Percentiles rank a stretch among this genome's conserved stretches.
Conservation (phyloP, 2,113 vertebrate genomes). For the Micronisus gabar region DNA sequence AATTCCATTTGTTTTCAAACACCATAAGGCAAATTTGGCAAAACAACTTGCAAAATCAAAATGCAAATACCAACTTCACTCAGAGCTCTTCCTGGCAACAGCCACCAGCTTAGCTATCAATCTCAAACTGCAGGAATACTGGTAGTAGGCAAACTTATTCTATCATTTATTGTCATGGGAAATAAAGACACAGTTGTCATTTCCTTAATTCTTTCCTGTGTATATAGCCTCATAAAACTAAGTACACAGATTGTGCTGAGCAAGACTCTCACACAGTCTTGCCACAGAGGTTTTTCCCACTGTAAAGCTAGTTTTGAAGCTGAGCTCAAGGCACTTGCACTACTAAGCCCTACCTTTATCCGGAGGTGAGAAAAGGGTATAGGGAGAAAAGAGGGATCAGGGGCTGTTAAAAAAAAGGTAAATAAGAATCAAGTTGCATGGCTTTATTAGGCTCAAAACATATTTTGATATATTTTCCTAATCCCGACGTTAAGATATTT, state of each 20-base stretch:
- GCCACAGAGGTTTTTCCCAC: neutral
- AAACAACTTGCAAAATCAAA: neutral
- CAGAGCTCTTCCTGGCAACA: neutral
- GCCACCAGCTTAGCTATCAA: neutral
- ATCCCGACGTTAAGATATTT: neutral
- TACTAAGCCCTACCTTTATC: neutral
- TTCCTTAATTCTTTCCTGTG: neutral
- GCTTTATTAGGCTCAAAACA: neutral
- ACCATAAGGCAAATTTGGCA: neutral
- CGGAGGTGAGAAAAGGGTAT: neutral
- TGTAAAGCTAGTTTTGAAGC: neutral
- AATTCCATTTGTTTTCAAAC: conserved; percentile 9
- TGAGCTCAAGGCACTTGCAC: neutral
- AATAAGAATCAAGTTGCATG: neutral
- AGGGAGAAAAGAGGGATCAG: rapidly evolving
- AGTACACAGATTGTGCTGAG: neutral
- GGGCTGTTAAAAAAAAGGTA: neutral
- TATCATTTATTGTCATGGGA: neutral
- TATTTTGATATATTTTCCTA: neutral
- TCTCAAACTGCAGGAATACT: neutral
- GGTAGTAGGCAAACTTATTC: neutral
- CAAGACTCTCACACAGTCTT: neutral
- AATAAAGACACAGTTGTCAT: neutral
- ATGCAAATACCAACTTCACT: neutral
- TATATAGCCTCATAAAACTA: neutral